Evolutionary conservation across 1,140 invertebrate species (phyloP), one percentile per base, ranked within the genome.

Genomic region (Nixonia krombeini): DNA sequence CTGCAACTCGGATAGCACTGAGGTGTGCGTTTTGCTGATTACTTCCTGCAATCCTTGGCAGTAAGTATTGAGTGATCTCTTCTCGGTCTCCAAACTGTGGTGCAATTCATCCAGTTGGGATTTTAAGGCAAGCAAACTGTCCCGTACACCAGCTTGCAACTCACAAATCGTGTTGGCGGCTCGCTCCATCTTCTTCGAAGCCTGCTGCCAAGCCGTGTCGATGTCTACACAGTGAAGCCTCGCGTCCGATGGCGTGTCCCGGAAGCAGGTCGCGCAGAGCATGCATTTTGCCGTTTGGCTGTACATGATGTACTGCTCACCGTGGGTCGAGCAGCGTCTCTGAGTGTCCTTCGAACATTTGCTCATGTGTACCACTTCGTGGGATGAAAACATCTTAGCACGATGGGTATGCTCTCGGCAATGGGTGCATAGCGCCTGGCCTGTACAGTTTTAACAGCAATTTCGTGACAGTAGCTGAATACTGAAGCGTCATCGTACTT

Each of bases 251-350:
- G 89, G 88, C 3, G 87, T 88, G 69, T 92, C 90, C 9, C 90
- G 87, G 69, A 90, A 91, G 66, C 91, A 92, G 44, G 89, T 91
- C 6, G 91, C 90, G 67, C 90, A 92, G 1, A 91, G 76, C 90
- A 91, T 91, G 18, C 86, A 86, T 61, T 90, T 88, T 58, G 89
- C 89, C 29, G 87, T 86, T 26, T 89, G 89, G 4, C 89, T 91
- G 75, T 88, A 92, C 90, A 91, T 91, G 63, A 91, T 90, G 76
- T 89, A 91, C 50, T 89, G 89, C 76, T 92, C 91, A 8, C 89
- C 89, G 73, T 92, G 91, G 33, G 85, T 84, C 1, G 87, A 76
- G 76, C 91, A 92, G 82, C 91, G 85, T 65, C 88, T 85, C 77
- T 90, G 89, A 8, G 87, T 88, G 66, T 92, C 90, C 66, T 90